Conservation (phyloP, 2,888 invertebrate species). For the Troides helena region DNA sequence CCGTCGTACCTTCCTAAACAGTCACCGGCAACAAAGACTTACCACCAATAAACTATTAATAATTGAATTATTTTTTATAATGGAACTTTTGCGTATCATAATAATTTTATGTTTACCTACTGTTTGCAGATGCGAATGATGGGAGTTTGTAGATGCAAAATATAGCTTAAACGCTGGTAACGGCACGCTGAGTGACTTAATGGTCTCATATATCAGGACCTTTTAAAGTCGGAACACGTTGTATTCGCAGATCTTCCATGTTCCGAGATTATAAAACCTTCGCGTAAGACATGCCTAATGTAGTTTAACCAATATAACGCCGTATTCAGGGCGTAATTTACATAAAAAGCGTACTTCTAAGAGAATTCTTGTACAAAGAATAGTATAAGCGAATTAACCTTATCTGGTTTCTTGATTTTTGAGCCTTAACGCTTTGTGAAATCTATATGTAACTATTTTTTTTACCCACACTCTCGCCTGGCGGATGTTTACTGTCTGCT, state of each 20-base stretch:
- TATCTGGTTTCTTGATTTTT: neutral
- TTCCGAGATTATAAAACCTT: slow-evolving; percentile 18
- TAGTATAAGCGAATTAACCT: neutral
- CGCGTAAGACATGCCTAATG: slow-evolving; percentile 7
- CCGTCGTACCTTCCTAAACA: too few relatives aligned
- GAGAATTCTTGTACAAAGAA: neutral
- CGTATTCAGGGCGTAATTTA: slow-evolving; percentile 16
- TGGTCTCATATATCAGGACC: slow-evolving; percentile 10
- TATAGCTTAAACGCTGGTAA: slow-evolving; percentile 16
- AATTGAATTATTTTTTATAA: neutral
- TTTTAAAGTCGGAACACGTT: slow-evolving; percentile 21
- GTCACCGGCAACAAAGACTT: too few relatives aligned
- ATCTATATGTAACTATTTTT: too few relatives aligned
- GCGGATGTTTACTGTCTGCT: too few relatives aligned
- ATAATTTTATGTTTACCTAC: neutral
- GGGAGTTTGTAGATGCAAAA: slow-evolving; percentile 6
- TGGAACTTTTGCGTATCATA: neutral
- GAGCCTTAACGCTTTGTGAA: neutral
- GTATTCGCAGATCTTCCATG: slow-evolving; percentile 18
- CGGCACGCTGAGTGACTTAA: slow-evolving; percentile 19
- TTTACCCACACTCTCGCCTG: too few relatives aligned
- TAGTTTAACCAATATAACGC: slow-evolving; percentile 6
- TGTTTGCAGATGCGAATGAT: slow-evolving; percentile 7
- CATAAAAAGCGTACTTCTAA: neutral
- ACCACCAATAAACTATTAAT: too few relatives aligned